Percentiles rank a stretch among this genome's conserved stretches.
These are phyloP conservation scores for Drosophila melanocephala DNA, from an alignment of 2,888 invertebrate species.

Conservation along the genomic window DNA sequence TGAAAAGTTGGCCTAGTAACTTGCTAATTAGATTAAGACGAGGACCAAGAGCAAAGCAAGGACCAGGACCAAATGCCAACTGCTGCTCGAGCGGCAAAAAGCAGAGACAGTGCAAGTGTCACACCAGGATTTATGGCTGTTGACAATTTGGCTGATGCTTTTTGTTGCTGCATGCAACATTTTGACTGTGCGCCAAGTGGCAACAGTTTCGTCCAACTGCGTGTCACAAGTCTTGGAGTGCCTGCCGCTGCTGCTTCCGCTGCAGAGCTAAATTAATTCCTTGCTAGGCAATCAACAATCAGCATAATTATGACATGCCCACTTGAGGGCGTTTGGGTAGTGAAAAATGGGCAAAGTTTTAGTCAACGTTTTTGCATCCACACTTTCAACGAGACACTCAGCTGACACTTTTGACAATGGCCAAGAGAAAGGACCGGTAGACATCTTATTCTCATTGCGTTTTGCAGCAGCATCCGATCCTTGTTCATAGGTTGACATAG, in stretches of 20 bases:
- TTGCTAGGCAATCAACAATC: slow-evolving; percentile 74
- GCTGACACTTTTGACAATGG: slow-evolving; percentile 28
- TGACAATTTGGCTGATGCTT: slow-evolving; percentile 62
- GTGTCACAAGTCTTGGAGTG: slow-evolving; percentile 18
- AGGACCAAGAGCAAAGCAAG: slow-evolving; percentile 21
- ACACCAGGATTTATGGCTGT: slow-evolving; percentile 44
- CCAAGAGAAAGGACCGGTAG: not conserved
- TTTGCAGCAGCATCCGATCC: slow-evolving; percentile 6
- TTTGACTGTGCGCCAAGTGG: slow-evolving; percentile 69
- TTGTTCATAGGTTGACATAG: not conserved
- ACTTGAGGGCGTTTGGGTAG: slow-evolving; percentile 39
- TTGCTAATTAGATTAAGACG: slow-evolving; percentile 69
- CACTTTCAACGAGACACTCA: slow-evolving; percentile 31
- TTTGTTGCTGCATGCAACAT: slow-evolving; percentile 56
- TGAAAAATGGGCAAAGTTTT: slow-evolving; percentile 69
- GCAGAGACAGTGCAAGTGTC: slow-evolving; percentile 16
- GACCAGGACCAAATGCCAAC: slow-evolving; percentile 23
- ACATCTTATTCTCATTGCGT: slow-evolving; percentile 14
- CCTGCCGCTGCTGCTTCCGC: slow-evolving; percentile 23
- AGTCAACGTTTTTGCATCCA: slow-evolving; percentile 21
- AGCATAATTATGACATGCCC: slow-evolving; percentile 75
- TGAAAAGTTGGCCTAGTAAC: slow-evolving; percentile 67
- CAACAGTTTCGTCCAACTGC: slow-evolving; percentile 27
- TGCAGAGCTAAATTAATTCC: slow-evolving; percentile 73
- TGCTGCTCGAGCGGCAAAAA: slow-evolving; percentile 18